A percentile compares a stretch with the other conserved stretches of the same genome.
Conservation (phyloP, 2,113 vertebrate genomes). For the Phrynocephalus versicolor region DNA sequence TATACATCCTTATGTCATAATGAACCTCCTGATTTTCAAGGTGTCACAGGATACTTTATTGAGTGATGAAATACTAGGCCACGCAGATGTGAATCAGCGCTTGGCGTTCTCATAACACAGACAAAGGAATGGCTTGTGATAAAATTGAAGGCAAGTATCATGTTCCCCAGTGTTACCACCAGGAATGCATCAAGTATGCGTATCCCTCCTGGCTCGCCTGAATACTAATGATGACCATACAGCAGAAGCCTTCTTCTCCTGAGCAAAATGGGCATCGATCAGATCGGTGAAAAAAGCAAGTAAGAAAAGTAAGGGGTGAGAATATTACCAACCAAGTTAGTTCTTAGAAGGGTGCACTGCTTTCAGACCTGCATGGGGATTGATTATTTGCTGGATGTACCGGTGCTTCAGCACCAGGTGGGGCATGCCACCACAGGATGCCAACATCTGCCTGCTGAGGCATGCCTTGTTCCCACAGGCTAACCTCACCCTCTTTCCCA, state of each 20-base stretch:
- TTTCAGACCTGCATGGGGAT: neutral
- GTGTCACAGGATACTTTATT: neutral
- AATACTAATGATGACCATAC: neutral
- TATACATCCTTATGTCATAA: neutral
- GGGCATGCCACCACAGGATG: neutral
- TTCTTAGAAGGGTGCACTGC: neutral
- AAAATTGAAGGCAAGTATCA: neutral
- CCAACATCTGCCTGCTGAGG: neutral
- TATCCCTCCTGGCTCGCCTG: neutral
- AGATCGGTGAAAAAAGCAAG: neutral
- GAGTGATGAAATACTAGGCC: neutral
- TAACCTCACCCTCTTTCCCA: neutral
- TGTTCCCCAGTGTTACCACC: neutral
- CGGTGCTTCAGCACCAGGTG: conserved; percentile 2
- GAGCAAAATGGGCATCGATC: neutral
- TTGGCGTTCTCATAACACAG: neutral
- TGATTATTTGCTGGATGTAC: neutral
- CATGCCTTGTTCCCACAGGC: neutral
- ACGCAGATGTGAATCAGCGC: neutral
- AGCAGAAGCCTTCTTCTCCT: neutral
- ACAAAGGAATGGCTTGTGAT: neutral
- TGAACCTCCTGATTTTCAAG: neutral
- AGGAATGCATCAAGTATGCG: neutral
- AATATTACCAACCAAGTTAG: accelerated
- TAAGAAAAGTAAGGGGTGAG: neutral